Evolutionary conservation across 2,113 vertebrate species (phyloP), one percentile per base, ranked within the genome.

Genomic region (Datnioides undecimradiatus): DNA sequence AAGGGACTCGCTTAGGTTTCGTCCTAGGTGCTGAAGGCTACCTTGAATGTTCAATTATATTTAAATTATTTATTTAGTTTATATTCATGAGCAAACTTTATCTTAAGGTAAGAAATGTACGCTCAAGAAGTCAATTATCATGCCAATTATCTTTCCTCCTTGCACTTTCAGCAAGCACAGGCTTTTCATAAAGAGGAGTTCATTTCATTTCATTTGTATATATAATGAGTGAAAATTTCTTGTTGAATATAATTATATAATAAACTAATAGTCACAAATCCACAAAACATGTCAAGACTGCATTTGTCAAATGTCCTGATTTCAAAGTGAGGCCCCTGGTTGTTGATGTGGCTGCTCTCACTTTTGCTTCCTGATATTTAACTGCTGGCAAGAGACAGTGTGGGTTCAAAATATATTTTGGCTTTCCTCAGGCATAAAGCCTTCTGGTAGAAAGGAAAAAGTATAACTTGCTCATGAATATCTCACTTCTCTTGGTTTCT

Each of bases 41-140:
- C 27, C 67, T 73, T 80, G 38, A 83, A 74, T 25, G 25, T 73
- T 78, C 51, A 79, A 79, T 80, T 85, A 69, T 33, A 55, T 60
- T 72, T 57, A 54, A 8, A 86, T 65, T 13, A 16, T n/a, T n/a
- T 13, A 73, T 40, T 19, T 58, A 76, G 57, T 68, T 19, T 0
- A 2, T 4, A 10, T 23, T 11, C 6, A 43, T 13, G 1, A 55
- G 40, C 17, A 58, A 72, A 76, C 10, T 10, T 31, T 58, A 21
- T 13, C 5, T 45, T 3, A 29, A 55, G 25, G 29, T 40, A n/a
- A 38, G 19, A 43, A 43, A 55, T 27, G 34, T 1, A 9, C 43
- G 6, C 49, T 43, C 13, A 34, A 51, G 31, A 41, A 45, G 17
- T 5, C 1, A 58, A 25, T 43, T 21, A 70, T 48, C 10, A 43